These are phyloP conservation scores for Pseudorhiza aurosa DNA, from an alignment of 30 jellyfish, hydroid and myxozoan species.

Conservation along the genomic window DNA sequence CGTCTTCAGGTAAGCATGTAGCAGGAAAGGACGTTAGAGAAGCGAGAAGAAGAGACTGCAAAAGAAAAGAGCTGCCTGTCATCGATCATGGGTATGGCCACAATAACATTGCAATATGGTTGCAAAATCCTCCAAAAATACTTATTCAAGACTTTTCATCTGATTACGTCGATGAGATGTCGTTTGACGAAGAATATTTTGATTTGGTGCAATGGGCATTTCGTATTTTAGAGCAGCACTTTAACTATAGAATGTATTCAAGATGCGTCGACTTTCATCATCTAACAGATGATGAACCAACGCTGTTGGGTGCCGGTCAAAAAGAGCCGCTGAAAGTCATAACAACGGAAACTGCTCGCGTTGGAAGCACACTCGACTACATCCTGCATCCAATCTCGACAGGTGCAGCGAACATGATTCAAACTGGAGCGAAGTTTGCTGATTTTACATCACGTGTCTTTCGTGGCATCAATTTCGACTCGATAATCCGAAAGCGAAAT, in stretches of 20 bases:
- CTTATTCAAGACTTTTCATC: constrained; percentile 67
- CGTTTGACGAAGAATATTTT: constrained; percentile 61
- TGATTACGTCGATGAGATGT: constrained; percentile 60
- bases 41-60: constrained; percentile 23
- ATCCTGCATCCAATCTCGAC: constrained; percentile 68
- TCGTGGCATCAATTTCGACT: constrained; percentile 65
- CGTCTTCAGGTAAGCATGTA: constrained; percentile 9
- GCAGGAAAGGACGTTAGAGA: constrained; percentile 16
- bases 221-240: constrained; percentile 49
- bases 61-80: constrained; percentile 32
- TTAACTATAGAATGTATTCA: constrained; percentile 31
- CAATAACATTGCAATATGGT: constrained; percentile 35
- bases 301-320: constrained; percentile 35
- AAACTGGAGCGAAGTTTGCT: constrained; percentile 71
- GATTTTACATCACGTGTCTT: constrained; percentile 65
- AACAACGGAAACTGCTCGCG: constrained; percentile 73
- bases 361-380: constrained; percentile 64
- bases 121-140: constrained; percentile 63
- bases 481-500: constrained; percentile 20
- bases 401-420: constrained; percentile 81
- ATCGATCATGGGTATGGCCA: constrained; percentile 21
- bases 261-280: constrained; percentile 7
- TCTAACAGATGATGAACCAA: constrained; percentile 24
- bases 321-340: constrained; percentile 32
- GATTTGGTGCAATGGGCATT: constrained; percentile 74